phyloP scores from a whole-genome alignment of 2,113 vertebrate species.

The Rhadina sibilatrix region DNA sequence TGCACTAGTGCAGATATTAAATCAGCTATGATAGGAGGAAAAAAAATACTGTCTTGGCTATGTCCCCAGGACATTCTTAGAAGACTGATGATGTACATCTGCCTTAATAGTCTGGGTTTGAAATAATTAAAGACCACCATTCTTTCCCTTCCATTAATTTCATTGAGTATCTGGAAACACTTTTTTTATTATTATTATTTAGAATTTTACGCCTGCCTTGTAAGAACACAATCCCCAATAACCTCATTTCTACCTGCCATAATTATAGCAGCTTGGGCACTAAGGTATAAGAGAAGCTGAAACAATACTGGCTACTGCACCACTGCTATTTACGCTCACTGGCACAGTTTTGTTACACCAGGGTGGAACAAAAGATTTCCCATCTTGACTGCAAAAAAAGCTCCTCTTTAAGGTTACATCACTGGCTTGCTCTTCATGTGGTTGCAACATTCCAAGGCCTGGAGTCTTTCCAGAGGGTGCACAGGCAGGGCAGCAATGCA shows the following conservation, averaged over 20 bases:
- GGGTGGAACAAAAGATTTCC: background rate
- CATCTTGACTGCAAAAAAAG: background rate
- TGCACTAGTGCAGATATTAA: conserved; percentile 25
- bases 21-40: background rate
- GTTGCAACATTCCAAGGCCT: background rate
- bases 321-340: background rate
- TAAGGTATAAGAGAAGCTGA: background rate
- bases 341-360: rapidly evolving
- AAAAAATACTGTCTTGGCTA: conserved; percentile 13
- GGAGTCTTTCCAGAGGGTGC: background rate
- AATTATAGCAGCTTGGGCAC: background rate
- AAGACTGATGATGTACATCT: conserved; percentile 40
- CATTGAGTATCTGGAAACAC: background rate
- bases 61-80: conserved; percentile 41
- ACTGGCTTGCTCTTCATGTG: background rate
- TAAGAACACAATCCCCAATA: background rate
- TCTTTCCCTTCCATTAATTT: conserved; percentile 33
- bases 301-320: background rate
- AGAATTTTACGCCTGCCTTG: background rate
- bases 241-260: background rate
- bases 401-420: background rate
- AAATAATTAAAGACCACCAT: conserved; percentile 34
- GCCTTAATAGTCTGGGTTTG: background rate
- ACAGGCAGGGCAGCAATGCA: background rate
- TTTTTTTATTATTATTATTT: background rate